Percentiles rank a stretch among this genome's conserved stretches.
phyloP scores from a whole-genome alignment of 2,888 invertebrate genomes.

The Dicycla oo region DNA sequence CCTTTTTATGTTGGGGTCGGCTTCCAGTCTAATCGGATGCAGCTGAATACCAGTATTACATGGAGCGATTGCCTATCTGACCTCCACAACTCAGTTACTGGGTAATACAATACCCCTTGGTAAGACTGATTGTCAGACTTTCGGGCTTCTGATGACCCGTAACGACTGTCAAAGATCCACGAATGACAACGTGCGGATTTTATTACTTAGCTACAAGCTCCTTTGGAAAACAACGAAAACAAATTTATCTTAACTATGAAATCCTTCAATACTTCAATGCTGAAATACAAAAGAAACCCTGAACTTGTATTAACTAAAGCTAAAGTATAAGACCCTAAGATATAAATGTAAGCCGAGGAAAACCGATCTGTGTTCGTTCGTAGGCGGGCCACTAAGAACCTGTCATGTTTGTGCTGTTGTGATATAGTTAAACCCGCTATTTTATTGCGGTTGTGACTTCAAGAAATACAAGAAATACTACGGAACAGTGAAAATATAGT shows the following conservation, averaged over 20 bases:
- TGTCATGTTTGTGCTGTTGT: slow-evolving; percentile 60
- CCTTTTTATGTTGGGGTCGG: too few species aligned
- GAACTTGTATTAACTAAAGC: slow-evolving; percentile 22
- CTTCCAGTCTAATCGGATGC: too few species aligned
- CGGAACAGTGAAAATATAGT: slow-evolving; percentile 31
- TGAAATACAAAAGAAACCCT: slow-evolving; percentile 34
- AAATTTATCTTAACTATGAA: neutral
- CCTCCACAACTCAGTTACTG: too few species aligned
- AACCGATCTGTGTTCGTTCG: slow-evolving; percentile 60
- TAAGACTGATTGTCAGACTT: too few species aligned
- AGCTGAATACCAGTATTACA: too few species aligned
- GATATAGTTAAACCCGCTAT: slow-evolving; percentile 58
- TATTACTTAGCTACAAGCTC: too few species aligned
- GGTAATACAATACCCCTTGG: too few species aligned
- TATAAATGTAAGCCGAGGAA: slow-evolving; percentile 55
- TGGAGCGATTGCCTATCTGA: too few species aligned
- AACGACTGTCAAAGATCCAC: too few species aligned
- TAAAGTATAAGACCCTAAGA: slow-evolving; percentile 40
- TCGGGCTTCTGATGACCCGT: too few species aligned
- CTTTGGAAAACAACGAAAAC: neutral
- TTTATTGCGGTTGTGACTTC: slow-evolving; percentile 60
- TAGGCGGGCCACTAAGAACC: slow-evolving; percentile 56
- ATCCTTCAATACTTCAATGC: neutral
- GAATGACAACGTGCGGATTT: too few species aligned
- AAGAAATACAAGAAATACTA: slow-evolving; percentile 51